Conservation (phyloP, 2,113 vertebrate genomes). For the Hippocampus guttulatus region DNA sequence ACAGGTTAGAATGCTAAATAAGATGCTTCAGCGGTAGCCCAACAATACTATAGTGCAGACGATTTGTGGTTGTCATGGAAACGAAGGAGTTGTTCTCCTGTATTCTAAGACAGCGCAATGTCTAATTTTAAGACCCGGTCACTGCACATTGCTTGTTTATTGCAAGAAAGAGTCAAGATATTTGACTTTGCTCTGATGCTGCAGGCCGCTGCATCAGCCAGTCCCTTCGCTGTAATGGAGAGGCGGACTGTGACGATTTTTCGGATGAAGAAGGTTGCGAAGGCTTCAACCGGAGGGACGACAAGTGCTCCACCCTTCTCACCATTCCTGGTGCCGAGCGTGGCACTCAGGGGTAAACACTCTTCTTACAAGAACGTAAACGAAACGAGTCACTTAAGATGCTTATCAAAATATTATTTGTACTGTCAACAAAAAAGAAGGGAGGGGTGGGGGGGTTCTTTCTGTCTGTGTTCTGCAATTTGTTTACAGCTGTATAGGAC, state of each 20-base stretch:
- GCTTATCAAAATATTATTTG: no score
- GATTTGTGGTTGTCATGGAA: background rate
- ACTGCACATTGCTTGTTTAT: background rate
- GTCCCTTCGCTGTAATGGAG: conserved; percentile 83
- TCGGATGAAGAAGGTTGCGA: conserved; percentile 82
- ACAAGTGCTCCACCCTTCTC: conserved; percentile 73
- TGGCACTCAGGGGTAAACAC: conserved; percentile 77
- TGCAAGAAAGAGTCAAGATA: background rate
- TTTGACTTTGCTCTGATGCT: background rate
- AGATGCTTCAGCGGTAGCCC: no score
- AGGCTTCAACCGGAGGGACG: conserved; percentile 29
- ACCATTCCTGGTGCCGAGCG: conserved; percentile 78
- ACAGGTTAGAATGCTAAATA: no score
- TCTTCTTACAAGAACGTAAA: background rate
- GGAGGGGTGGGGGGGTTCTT: no score
- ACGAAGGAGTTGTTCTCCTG: background rate
- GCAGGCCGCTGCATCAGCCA: conserved; percentile 84
- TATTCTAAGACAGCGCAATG: no score
- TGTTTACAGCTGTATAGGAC: no score
- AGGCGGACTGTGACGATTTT: conserved; percentile 77
- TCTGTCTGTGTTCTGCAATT: no score
- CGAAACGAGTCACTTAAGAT: background rate
- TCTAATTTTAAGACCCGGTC: background rate
- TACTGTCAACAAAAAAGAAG: no score
- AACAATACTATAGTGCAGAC: no score